These are phyloP conservation scores for Sialia sialis DNA, from an alignment of 2,113 vertebrate species.

Conservation along the genomic window DNA sequence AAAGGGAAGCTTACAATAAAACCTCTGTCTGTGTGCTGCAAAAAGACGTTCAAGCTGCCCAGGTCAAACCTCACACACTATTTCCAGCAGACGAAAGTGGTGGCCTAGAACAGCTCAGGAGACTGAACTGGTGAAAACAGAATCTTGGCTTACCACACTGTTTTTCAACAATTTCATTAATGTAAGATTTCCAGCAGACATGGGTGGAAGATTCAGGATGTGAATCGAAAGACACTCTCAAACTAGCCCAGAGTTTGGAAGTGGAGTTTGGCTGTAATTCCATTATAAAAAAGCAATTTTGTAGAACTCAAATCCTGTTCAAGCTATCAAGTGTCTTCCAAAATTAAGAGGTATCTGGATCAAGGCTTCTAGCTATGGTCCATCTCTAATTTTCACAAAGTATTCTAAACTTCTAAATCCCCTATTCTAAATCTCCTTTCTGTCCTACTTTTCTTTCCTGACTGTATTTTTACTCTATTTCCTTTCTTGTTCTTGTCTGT, in stretches of 20 bases:
- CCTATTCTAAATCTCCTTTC: background rate
- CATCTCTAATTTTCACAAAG: constrained; percentile 10
- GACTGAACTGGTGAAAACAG: constrained; percentile 5
- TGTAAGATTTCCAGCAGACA: constrained; percentile 34
- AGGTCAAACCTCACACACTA: background rate
- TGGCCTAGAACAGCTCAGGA: constrained; percentile 22
- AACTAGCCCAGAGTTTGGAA: background rate
- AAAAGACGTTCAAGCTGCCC: background rate
- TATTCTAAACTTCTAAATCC: background rate
- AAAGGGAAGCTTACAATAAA: constrained; percentile 37
- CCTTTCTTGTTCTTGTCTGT: background rate
- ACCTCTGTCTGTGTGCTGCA: background rate
- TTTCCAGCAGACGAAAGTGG: constrained; percentile 28
- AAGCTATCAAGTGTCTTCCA: background rate
- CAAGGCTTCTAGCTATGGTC: background rate
- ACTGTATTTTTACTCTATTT: background rate
- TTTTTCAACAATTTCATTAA: background rate
- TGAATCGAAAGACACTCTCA: background rate
- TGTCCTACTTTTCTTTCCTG: background rate
- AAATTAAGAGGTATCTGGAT: background rate
- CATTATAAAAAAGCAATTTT: background rate
- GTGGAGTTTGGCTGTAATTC: background rate
- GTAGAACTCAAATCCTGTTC: background rate
- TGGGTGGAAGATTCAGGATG: background rate
- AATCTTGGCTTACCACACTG: background rate